Percentiles rank a stretch among this genome's conserved stretches.
These are phyloP conservation scores for Morinoia aosen DNA, from an alignment of 2,888 invertebrate genomes.

Conservation along the genomic window DNA sequence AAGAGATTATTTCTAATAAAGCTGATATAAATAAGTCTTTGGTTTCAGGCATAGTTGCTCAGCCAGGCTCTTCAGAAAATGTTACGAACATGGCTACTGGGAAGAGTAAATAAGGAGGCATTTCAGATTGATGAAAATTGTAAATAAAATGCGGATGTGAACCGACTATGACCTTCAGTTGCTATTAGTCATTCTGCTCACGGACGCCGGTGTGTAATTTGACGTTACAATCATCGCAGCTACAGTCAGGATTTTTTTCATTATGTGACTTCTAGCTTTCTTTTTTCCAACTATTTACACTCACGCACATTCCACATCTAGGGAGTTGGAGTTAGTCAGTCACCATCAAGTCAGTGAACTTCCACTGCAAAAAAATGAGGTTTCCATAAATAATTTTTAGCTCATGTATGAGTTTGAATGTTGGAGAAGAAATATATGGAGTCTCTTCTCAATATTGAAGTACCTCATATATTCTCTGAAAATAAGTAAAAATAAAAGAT, in stretches of 20 bases:
- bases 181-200: neutral
- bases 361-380: neutral
- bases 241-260: neutral
- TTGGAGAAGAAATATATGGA: no score
- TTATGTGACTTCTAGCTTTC: neutral
- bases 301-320: neutral
- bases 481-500: no score
- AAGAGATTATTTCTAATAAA: no score
- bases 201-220: neutral
- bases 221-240: neutral
- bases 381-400: no score
- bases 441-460: no score
- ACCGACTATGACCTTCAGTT: neutral
- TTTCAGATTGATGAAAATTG: neutral
- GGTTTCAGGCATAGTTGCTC: no score
- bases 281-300: neutral
- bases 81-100: no score
- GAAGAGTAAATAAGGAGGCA: no score
- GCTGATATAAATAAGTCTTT: no score
- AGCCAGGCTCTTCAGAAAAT: no score
- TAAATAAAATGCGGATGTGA: neutral
- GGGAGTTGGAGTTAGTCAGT: neutral
- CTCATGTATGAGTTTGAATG: no score
- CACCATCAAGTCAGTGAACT: neutral
- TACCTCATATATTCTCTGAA: no score